Evolutionary conservation across 2,113 vertebrate genomes (phyloP).

Genomic region (Varanus salvator): DNA sequence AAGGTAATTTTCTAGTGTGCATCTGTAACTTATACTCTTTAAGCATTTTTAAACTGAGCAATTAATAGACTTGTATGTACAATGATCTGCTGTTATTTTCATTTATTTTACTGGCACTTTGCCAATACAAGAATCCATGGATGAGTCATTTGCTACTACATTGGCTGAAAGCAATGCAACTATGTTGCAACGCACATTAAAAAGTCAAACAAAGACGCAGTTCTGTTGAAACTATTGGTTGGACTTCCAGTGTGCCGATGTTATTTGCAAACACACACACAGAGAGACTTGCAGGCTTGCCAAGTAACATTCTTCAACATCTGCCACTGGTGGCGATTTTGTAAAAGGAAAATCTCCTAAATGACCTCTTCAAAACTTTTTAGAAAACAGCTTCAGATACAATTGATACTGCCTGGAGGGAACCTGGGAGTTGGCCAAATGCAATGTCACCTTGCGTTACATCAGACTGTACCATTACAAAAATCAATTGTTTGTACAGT

Average conservation of each 20-base stretch:
- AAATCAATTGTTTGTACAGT: constrained; percentile 55
- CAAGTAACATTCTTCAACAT: constrained; percentile 21
- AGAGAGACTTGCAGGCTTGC: background rate
- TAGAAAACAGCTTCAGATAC: constrained; percentile 39
- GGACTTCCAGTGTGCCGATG: background rate
- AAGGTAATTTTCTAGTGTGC: background rate
- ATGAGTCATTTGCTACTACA: background rate
- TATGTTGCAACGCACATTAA: background rate
- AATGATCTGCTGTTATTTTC: background rate
- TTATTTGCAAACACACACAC: background rate
- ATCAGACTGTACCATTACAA: constrained; percentile 33
- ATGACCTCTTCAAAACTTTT: constrained; percentile 40
- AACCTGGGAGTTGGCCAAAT: constrained; percentile 60
- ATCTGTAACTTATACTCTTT: too few relatives aligned
- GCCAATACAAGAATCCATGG: background rate
- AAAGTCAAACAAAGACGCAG: background rate
- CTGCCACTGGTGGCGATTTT: constrained; percentile 9
- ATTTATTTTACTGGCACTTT: background rate
- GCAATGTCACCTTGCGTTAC: constrained; percentile 53
- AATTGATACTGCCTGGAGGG: constrained; percentile 56
- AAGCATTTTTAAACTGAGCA: background rate
- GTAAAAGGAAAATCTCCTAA: constrained; percentile 22
- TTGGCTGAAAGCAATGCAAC: background rate
- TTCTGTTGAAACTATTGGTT: background rate
- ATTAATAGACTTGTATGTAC: background rate